Percentiles rank a stretch among this genome's conserved stretches.
Conservation (phyloP, 2,888 invertebrate genomes). For the Orthosia gracilis region DNA sequence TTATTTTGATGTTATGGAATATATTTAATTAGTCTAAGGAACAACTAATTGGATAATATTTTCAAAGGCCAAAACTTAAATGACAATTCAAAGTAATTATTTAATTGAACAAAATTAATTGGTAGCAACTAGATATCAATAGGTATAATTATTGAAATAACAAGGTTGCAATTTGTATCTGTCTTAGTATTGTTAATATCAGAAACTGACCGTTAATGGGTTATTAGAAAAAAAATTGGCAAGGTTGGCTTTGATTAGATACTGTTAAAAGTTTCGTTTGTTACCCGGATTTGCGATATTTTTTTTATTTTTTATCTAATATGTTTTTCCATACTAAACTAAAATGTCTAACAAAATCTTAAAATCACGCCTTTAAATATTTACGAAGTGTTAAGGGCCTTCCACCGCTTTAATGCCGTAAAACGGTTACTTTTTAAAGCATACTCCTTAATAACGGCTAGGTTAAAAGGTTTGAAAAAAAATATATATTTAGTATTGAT, state of each 20-base stretch:
- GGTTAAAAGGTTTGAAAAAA: too few species aligned
- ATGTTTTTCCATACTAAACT: too few species aligned
- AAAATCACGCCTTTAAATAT: too few species aligned
- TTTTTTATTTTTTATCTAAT: too few species aligned
- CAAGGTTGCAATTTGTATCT: conserved; percentile 43
- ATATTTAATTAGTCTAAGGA: too few species aligned
- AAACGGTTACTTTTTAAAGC: too few species aligned
- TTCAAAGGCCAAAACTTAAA: not conserved
- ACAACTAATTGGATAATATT: not conserved
- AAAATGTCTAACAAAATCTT: too few species aligned
- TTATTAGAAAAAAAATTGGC: conserved; percentile 2
- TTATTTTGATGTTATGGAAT: too few species aligned
- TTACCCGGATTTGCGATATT: not conserved
- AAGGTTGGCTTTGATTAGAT: conserved; percentile 1
- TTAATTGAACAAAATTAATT: conserved; percentile 37
- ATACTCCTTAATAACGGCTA: too few species aligned
- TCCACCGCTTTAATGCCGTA: too few species aligned
- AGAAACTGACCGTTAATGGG: not conserved
- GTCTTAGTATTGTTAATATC: conserved; percentile 35
- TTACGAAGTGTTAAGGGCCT: too few species aligned
- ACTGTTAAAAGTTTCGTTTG: not conserved
- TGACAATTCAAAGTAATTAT: conserved; percentile 14
- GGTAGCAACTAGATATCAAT: conserved; percentile 11
- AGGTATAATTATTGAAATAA: conserved; percentile 28
- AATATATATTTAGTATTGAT: too few species aligned